Evolutionary conservation across 92 coral and sea anemone species (phyloP).

Genomic region (Zoanthus gigantus): DNA sequence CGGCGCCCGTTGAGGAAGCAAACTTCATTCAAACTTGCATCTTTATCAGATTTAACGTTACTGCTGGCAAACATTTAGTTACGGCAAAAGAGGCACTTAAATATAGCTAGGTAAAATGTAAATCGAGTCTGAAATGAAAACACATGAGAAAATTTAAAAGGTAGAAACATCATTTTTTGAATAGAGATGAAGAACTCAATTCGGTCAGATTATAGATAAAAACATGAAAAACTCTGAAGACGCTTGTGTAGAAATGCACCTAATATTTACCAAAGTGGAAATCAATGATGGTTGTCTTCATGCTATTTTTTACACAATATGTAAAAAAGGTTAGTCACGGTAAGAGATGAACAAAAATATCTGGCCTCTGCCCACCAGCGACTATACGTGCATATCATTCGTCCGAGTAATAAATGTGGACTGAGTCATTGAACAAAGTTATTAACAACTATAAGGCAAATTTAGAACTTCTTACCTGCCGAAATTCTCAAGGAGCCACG

Average conservation of each 20-base stretch:
- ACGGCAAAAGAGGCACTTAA: not conserved
- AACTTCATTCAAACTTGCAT: not conserved
- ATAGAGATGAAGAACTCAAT: not conserved
- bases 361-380: conserved; percentile 18
- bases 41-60: not conserved
- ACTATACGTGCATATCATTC: not conserved
- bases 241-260: not conserved
- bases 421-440: not conserved
- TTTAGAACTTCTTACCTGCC: conserved; percentile 29
- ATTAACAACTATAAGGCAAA: conserved; percentile 32
- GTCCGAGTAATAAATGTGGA: not conserved
- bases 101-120: not conserved
- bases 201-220: not conserved
- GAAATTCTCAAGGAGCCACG: not conserved
- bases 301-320: conserved; percentile 20
- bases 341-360: not conserved
- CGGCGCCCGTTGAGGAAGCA: not conserved
- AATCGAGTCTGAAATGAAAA: not conserved
- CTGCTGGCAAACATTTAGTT: not conserved
- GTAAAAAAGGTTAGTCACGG: not conserved
- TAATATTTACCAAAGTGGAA: not conserved
- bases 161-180: not conserved
- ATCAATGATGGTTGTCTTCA: not conserved
- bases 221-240: not conserved
- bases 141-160: no score